These are phyloP conservation scores for Coenobita brevimanus DNA, from an alignment of 1,140 invertebrate genomes.

Conservation along the genomic window DNA sequence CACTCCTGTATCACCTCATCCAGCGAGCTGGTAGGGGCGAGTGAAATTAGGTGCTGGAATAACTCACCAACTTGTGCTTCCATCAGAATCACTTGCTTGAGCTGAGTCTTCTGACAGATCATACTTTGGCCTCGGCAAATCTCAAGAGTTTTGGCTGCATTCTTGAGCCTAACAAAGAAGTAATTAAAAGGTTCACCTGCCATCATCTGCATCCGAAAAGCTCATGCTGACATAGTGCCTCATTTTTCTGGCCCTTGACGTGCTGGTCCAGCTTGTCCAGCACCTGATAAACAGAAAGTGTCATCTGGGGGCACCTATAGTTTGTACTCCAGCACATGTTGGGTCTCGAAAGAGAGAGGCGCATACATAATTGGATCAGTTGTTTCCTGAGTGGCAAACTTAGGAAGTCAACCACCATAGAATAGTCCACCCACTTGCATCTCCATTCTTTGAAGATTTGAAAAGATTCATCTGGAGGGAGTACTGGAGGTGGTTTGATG, in stretches of 20 bases:
- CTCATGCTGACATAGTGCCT: background rate
- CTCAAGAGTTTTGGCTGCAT: background rate
- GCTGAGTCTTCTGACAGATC: background rate
- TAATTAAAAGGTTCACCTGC: background rate
- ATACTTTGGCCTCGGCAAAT: background rate
- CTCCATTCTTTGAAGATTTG: conserved; percentile 31
- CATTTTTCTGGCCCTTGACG: background rate
- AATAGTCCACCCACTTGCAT: background rate
- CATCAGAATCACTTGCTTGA: conserved; percentile 8
- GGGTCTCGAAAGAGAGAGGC: conserved; percentile 6
- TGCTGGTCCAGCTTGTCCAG: background rate
- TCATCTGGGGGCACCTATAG: background rate
- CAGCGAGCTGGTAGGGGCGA: too few relatives aligned
- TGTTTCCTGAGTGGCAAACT: background rate
- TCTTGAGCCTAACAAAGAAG: background rate
- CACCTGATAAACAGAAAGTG: background rate
- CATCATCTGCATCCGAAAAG: too few relatives aligned
- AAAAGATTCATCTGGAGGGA: background rate
- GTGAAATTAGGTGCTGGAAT: background rate
- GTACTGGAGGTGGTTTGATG: background rate
- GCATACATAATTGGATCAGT: too few relatives aligned
- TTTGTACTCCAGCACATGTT: background rate
- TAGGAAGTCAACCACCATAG: background rate
- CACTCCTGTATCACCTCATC: background rate
- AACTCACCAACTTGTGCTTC: background rate